These are phyloP conservation scores for Erethizon dorsatum DNA, from an alignment of 2,797 vertebrate genomes.

Conservation along the genomic window DNA sequence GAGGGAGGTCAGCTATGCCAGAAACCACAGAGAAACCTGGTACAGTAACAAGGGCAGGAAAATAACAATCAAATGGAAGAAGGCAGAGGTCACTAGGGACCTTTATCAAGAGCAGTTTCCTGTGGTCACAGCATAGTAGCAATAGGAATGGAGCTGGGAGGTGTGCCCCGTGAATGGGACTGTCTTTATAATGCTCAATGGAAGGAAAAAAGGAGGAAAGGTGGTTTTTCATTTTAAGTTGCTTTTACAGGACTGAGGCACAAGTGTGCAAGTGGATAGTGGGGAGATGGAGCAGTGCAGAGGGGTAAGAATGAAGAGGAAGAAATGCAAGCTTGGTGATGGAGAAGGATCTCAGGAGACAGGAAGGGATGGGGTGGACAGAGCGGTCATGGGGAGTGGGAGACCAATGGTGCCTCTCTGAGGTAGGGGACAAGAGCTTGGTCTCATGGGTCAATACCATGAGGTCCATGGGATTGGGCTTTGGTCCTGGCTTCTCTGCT, in stretches of 20 bases:
- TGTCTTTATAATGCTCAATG: too few relatives aligned
- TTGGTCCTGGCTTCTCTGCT: too few relatives aligned
- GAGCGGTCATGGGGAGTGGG: not conserved
- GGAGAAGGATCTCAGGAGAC: not conserved
- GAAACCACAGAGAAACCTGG: not conserved
- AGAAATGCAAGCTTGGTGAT: not conserved
- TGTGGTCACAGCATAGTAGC: accelerated
- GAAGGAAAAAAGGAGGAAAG: not conserved
- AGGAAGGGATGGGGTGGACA: accelerated
- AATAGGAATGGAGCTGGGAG: not conserved
- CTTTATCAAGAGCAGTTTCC: not conserved
- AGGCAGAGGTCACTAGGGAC: too few relatives aligned
- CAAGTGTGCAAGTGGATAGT: not conserved
- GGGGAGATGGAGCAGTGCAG: not conserved
- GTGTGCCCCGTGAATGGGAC: not conserved
- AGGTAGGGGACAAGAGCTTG: not conserved
- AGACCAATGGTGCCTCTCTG: not conserved
- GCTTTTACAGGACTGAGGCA: not conserved
- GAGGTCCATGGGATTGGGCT: not conserved
- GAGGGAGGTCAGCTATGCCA: not conserved
- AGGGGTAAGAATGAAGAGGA: not conserved
- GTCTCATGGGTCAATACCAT: not conserved
- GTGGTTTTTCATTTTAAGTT: not conserved
- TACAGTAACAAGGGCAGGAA: not conserved
- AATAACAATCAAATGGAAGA: not conserved